These are phyloP conservation scores for Leptinotarsa peninsularis DNA, from an alignment of 2,888 invertebrate species.

Conservation along the genomic window DNA sequence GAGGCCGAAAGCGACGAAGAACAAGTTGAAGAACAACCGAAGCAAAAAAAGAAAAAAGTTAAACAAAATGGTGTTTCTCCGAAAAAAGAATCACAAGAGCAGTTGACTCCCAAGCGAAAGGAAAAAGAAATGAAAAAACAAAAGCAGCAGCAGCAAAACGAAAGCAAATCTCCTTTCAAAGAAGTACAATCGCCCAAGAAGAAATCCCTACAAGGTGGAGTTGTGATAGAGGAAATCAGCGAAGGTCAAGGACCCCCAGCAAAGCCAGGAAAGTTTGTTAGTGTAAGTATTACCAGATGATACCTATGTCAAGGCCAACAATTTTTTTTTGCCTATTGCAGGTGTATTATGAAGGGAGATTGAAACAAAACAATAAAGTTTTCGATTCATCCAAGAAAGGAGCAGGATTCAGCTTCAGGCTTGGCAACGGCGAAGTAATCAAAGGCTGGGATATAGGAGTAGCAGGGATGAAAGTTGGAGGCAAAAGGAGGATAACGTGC, in stretches of 20 bases:
- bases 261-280: conserved; percentile 80
- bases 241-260: conserved; percentile 83
- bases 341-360: conserved; percentile 88
- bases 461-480: conserved; percentile 94
- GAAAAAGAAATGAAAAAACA: conserved; percentile 22
- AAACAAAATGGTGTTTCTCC: conserved; percentile 59
- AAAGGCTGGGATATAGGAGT: conserved; percentile 92
- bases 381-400: conserved; percentile 85
- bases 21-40: conserved; percentile 58
- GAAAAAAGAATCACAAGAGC: conserved; percentile 58
- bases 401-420: conserved; percentile 85
- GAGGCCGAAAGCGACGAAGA: conserved; percentile 56
- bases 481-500: conserved; percentile 86
- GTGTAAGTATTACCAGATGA: conserved; percentile 60
- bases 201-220: conserved; percentile 79
- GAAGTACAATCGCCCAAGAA: conserved; percentile 63
- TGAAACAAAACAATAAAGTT: conserved; percentile 85
- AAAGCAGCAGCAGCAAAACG: conserved; percentile 61
- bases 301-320: too few relatives aligned
- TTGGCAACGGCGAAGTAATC: conserved; percentile 89
- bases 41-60: conserved; percentile 64
- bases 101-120: conserved; percentile 50
- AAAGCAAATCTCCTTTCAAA: conserved; percentile 51
- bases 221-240: conserved; percentile 82
- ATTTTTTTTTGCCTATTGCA: conserved; percentile 57